These are phyloP conservation scores for Poeciliopsis turneri DNA, from an alignment of 2,797 vertebrate species.

Conservation along the genomic window DNA sequence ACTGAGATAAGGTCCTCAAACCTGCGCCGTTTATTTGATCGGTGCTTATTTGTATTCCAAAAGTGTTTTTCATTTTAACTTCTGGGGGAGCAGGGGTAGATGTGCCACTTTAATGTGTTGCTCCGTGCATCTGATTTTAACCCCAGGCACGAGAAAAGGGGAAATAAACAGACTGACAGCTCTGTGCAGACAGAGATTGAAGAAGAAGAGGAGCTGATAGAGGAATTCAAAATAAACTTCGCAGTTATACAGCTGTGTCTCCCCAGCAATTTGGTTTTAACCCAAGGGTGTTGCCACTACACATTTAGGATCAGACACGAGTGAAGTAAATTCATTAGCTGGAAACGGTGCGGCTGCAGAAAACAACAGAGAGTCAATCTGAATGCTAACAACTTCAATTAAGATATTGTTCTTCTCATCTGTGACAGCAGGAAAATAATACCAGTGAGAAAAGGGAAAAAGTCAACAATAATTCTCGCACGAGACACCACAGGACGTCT, in stretches of 20 bases:
- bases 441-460: conserved; percentile 45
- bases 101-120: conserved; percentile 61
- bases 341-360: conserved; percentile 26
- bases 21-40: conserved; percentile 67
- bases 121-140: conserved; percentile 72
- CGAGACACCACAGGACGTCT: conserved; percentile 26
- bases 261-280: conserved; percentile 17
- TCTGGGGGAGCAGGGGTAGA: conserved; percentile 60
- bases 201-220: conserved; percentile 24
- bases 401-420: conserved; percentile 45
- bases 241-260: conserved; percentile 33
- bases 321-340: conserved; percentile 26
- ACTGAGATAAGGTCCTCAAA: conserved; percentile 70
- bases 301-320: conserved; percentile 22
- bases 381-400: conserved; percentile 46
- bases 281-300: conserved; percentile 9
- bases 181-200: conserved; percentile 40
- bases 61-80: conserved; percentile 71
- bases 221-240: conserved; percentile 53
- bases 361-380: conserved; percentile 37
- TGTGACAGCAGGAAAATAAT: conserved; percentile 32
- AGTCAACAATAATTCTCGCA: conserved; percentile 56
- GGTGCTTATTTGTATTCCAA: conserved; percentile 73
- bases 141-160: conserved; percentile 53
- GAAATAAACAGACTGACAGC: conserved; percentile 52